These are phyloP conservation scores for Proales similis DNA, from an alignment of 1,140 invertebrate species.

Conservation along the genomic window DNA sequence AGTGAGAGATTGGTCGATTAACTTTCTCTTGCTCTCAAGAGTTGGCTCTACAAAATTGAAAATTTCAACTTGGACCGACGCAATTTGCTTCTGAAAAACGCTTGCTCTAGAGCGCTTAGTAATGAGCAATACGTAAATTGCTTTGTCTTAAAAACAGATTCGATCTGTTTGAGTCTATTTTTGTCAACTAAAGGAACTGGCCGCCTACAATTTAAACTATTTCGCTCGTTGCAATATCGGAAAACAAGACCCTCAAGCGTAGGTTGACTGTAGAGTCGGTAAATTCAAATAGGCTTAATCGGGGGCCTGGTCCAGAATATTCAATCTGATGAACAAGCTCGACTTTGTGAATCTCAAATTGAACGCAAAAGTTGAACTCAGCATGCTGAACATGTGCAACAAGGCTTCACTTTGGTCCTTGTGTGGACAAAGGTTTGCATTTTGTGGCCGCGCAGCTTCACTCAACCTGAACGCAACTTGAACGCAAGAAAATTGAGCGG, in stretches of 20 bases:
- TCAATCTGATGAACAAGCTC: slow-evolving; percentile 30
- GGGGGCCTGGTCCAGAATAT: slow-evolving; percentile 1
- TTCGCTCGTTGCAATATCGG: slow-evolving; percentile 28
- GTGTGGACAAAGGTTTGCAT: slow-evolving; percentile 27
- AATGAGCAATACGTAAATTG: slow-evolving; percentile 25
- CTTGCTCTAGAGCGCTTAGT: slow-evolving; percentile 15
- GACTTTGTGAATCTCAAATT: slow-evolving; percentile 37
- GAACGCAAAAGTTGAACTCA: slow-evolving; percentile 36
- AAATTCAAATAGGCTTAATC: too few species aligned
- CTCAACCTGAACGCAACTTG: too few species aligned
- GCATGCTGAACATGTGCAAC: slow-evolving; percentile 18
- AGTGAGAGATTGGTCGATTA: background rate
- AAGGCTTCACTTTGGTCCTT: slow-evolving; percentile 28
- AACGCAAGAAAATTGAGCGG: slow-evolving; percentile 20
- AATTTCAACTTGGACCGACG: background rate
- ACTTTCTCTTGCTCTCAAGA: slow-evolving; percentile 11
- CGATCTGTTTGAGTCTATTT: background rate
- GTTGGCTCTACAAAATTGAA: slow-evolving; percentile 37
- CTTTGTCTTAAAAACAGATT: background rate
- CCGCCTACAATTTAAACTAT: slow-evolving; percentile 30
- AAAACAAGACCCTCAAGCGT: slow-evolving; percentile 21
- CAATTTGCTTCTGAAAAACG: slow-evolving; percentile 31
- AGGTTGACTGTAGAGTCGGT: too few species aligned
- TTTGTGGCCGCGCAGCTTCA: too few species aligned
- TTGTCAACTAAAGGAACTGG: slow-evolving; percentile 7